phyloP scores from a whole-genome alignment of 2,113 vertebrate genomes.

The Gymnogyps californianus region DNA sequence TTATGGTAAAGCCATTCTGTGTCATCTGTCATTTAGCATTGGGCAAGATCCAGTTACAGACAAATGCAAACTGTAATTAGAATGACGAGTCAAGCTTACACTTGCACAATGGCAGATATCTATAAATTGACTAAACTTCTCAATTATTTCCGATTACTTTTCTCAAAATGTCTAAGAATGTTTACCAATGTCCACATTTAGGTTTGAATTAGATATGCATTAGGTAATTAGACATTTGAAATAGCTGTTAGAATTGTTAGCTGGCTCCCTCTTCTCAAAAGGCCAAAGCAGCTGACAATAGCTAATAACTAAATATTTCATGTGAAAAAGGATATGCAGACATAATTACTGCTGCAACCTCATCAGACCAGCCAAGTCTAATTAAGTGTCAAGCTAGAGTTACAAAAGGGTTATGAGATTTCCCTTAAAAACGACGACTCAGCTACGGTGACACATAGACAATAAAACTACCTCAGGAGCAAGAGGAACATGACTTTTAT shows the following conservation, averaged over 20 bases:
- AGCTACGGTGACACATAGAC: background rate
- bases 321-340: background rate
- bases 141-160: background rate
- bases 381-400: constrained; percentile 14
- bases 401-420: constrained; percentile 1
- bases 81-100: background rate
- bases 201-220: background rate
- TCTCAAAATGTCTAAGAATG: background rate
- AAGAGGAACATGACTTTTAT: background rate
- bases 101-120: background rate
- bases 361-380: constrained; percentile 20
- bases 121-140: background rate
- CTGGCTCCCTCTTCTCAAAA: background rate
- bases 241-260: background rate
- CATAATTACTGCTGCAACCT: constrained; percentile 25
- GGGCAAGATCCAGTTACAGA: background rate
- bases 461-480: background rate
- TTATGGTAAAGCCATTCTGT: background rate
- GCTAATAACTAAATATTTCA: constrained; percentile 40
- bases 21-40: background rate
- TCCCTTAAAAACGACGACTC: background rate
- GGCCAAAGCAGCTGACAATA: constrained; percentile 17
- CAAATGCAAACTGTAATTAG: background rate
- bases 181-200: background rate
- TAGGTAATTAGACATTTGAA: constrained; percentile 12